Base-by-base conservation (phyloP, 2,113 vertebrate genomes). In the Xenopus laevis region DNA sequence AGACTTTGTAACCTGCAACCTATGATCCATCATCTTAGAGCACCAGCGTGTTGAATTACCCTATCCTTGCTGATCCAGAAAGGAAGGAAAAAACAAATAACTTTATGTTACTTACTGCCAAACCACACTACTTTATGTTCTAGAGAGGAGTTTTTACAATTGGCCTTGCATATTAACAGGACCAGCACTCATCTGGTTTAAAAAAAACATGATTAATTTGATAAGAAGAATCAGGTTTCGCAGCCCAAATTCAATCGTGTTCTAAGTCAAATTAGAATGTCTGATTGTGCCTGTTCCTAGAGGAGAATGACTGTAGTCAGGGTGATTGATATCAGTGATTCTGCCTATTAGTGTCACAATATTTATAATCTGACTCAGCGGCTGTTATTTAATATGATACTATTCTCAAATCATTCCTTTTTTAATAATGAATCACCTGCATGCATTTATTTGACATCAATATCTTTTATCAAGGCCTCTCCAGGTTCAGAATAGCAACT, bases 121-220 rank as follows among this genome's bases (percentile, higher is more conserved):
- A 86, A 72, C 79, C 72, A 78, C 68, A 65, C 2, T 20, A 12
- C 69, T 86, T 74, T 57, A 46, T 81, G 60, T 80, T 83, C 74
- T 82, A 84, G 78, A 63, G 69, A 73, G 81, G 71, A 27, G 72
- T 74, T 79, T 74, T 81, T 82, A 69, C 81, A 79, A 50, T 80
- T 82, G 88, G 79, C 80, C 71, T 74, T 59, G 71, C 7, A 0
- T 21, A 45, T 67, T 80, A 74, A 81, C 75, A 77, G 77, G 44
- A 44, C 21, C 44, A 62, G 23, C 59, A 68, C 82, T 84, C 79
- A 60, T 18, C 8, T 79, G 40, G 69, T 84, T 81, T 81, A 78
- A 82, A 83, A 84, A 79, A 67, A 78, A 79, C 70, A 71, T 65
- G 82, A 79, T 21, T 65, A 80, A 80, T 60, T 72, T 44, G 73